A percentile compares a stretch with the other conserved stretches of the same genome.
phyloP scores from a whole-genome alignment of 2,888 invertebrate genomes.

The Troilus luridus region DNA sequence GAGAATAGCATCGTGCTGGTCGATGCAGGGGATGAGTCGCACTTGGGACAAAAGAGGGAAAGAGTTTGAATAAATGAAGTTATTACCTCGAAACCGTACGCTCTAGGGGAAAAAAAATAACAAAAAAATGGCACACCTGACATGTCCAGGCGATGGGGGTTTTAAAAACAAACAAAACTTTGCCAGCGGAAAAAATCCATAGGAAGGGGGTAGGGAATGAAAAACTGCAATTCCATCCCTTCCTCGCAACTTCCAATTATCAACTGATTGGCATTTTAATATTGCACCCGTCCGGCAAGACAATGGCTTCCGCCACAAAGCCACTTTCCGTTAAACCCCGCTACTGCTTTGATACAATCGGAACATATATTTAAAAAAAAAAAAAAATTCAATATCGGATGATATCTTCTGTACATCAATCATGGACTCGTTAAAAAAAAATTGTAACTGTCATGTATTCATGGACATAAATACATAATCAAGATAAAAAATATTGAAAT shows the following conservation, averaged over 20 bases:
- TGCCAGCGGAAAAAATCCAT: conserved; percentile 50
- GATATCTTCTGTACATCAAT: not conserved
- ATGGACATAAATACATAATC: not conserved
- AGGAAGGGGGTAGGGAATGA: conserved; percentile 51
- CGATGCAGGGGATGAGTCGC: conserved; percentile 51
- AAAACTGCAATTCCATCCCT: conserved; percentile 60
- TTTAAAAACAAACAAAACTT: conserved; percentile 58
- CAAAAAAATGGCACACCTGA: conserved; percentile 56
- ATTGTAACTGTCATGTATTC: not conserved
- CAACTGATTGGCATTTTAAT: conserved; percentile 64
- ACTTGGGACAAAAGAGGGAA: conserved; percentile 52
- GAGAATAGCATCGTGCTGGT: conserved; percentile 45
- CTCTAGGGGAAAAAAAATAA: conserved; percentile 51
- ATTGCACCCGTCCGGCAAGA: conserved; percentile 60
- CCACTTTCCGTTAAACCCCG: conserved; percentile 27
- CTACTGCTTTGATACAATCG: conserved; percentile 14
- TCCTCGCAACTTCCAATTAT: conserved; percentile 62
- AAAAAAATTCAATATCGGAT: not conserved
- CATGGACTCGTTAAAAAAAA: not conserved
- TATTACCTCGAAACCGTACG: conserved; percentile 58
- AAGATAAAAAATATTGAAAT: not conserved
- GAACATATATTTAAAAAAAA: not conserved
- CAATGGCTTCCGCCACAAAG: conserved; percentile 48
- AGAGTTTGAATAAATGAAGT: conserved; percentile 60
- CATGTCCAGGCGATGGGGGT: conserved; percentile 56